Base-by-base conservation (phyloP, 2,113 vertebrate species). In the Hystrix cristata region DNA sequence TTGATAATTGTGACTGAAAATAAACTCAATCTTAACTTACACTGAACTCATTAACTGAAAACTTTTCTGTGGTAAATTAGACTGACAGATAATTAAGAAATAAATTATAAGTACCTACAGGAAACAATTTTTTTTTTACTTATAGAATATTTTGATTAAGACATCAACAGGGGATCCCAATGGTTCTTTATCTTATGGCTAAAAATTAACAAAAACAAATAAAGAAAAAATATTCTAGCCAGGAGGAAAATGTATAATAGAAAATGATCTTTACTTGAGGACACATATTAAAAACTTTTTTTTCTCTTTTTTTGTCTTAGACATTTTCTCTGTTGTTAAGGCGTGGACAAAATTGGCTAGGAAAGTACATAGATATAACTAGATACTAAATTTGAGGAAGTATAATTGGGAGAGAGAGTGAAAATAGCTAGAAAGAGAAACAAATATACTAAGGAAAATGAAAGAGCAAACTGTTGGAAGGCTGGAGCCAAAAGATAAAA, bases 1-100 rank as follows among this genome's bases (percentile, higher is more conserved):
- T 43, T 21, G 29, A 43, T 15, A 71, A 14, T 86, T 86, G 8
- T 43, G 2, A 79, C 12, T 79, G 59, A 53, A 78, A 86, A 71
- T 38, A 14, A 0, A 43, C 3, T 0, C 31, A 4, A 21, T 0
- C 6, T 3, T 31, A 53, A 86, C 1, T 11, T 60, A 51, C 2
- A 16, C 27, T 60, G 34, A 53, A 60, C 69, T 60, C 29, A 38
- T 79, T 91, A 79, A 78, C 57, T 34, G 27, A 38, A 4, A 83
- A 31, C 4, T 76, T 25, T 69, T 29, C 67, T 76, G 8, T 31
- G 62, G 38, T 27, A 2, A 79, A 87, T 4, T 31, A 13, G 12
- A 64, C 10, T 14, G 19, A 53, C 11, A 57, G 25, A 38, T 83
- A n/a, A 53, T 67, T 80, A 79, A 48, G 29, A 76, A 85, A 74